A percentile compares a stretch with the other conserved stretches of the same genome.
Conservation (phyloP, 2,888 invertebrate species). For the Dorcus parallelipipedus region DNA sequence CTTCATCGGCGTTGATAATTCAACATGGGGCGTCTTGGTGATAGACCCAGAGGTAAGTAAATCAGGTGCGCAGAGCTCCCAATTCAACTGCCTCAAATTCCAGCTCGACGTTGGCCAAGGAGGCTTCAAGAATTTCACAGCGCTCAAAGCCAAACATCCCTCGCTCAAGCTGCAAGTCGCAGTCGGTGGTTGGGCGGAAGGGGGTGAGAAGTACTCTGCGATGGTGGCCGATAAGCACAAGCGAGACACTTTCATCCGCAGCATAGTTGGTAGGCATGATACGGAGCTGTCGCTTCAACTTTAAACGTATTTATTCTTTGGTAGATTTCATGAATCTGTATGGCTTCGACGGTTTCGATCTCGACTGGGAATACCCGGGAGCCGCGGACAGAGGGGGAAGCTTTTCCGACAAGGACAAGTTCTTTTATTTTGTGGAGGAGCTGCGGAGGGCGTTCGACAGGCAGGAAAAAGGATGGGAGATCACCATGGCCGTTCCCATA, state of each 20-base stretch:
- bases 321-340: slow-evolving; percentile 78
- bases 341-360: slow-evolving; percentile 85
- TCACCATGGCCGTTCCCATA: slow-evolving; percentile 86
- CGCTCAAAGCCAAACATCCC: slow-evolving; percentile 66
- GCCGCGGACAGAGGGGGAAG: slow-evolving; percentile 83
- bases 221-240: slow-evolving; percentile 71
- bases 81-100: slow-evolving; percentile 11
- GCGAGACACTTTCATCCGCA: slow-evolving; percentile 68
- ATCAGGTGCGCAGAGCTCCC: neutral
- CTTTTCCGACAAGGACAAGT: slow-evolving; percentile 79
- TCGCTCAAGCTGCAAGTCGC: slow-evolving; percentile 74
- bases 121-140: slow-evolving; percentile 78
- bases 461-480: slow-evolving; percentile 75
- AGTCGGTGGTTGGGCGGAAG: slow-evolving; percentile 89
- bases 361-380: slow-evolving; percentile 94
- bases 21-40: slow-evolving; percentile 70
- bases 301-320: slow-evolving; percentile 38
- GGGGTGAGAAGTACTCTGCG: slow-evolving; percentile 80
- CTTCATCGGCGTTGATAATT: slow-evolving; percentile 81
- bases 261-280: slow-evolving; percentile 61
- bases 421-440: slow-evolving; percentile 80
- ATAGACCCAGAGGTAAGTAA: slow-evolving; percentile 72
- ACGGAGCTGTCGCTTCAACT: neutral
- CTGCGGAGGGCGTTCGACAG: slow-evolving; percentile 73
- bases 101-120: slow-evolving; percentile 70